These are phyloP conservation scores for Neosalanx taihuensis DNA, from an alignment of 2,797 vertebrate species.

Conservation along the genomic window DNA sequence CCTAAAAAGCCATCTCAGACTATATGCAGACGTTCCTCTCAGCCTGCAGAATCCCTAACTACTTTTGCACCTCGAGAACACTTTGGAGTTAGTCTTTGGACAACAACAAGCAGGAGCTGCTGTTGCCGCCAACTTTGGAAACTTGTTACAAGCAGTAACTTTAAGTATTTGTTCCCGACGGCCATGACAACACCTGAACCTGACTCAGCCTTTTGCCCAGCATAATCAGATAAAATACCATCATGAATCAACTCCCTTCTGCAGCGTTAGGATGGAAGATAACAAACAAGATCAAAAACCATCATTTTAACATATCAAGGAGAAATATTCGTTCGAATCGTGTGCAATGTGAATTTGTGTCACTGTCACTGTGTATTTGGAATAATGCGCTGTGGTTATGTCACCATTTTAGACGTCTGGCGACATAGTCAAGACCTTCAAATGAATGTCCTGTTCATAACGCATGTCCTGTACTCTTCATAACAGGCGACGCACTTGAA, in stretches of 20 bases:
- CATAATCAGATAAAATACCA: conserved; percentile 9
- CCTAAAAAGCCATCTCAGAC: conserved; percentile 7
- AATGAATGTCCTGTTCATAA: neutral
- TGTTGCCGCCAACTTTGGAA: neutral
- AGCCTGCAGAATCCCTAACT: conserved; percentile 1
- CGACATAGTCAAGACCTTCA: neutral
- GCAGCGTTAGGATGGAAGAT: neutral
- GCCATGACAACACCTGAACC: neutral
- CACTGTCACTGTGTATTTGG: neutral
- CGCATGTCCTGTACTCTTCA: neutral
- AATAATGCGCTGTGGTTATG: neutral
- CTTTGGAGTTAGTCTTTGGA: neutral
- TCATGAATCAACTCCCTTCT: conserved; percentile 20
- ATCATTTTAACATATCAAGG: conserved; percentile 6
- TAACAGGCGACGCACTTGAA: neutral
- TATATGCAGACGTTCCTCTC: neutral
- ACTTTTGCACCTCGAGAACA: neutral
- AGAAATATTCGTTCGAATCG: conserved; percentile 11
- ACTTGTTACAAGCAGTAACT: conserved; percentile 3
- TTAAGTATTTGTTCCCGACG: neutral
- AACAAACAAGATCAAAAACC: conserved; percentile 10
- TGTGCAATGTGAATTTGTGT: neutral
- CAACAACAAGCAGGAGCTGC: neutral
- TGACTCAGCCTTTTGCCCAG: neutral
- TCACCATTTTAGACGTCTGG: neutral